Conservation (phyloP, 2,113 vertebrate genomes). For the Thryonomys swinderianus region DNA sequence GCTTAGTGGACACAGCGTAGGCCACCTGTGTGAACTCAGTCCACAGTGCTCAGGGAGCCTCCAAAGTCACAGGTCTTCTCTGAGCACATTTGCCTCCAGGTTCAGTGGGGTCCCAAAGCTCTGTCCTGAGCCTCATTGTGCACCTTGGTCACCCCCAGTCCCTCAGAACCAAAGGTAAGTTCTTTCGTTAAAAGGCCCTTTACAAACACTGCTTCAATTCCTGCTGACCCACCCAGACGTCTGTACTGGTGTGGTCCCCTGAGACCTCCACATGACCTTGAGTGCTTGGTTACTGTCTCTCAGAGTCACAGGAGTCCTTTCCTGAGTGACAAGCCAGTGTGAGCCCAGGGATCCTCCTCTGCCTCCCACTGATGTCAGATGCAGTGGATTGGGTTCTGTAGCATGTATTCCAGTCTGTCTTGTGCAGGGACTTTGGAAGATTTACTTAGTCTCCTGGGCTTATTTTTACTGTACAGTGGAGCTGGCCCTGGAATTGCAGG, state of each 20-base stretch:
- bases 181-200: background rate
- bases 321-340: background rate
- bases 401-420: background rate
- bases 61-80: background rate
- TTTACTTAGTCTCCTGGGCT: background rate
- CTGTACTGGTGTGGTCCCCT: background rate
- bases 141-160: background rate
- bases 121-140: background rate
- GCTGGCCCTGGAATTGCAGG: background rate
- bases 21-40: background rate
- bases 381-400: background rate
- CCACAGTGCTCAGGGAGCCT: background rate
- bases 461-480: constrained; percentile 8
- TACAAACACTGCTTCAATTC: background rate
- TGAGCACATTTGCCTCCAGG: background rate
- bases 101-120: background rate
- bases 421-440: background rate
- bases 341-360: background rate
- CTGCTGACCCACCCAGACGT: background rate
- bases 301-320: background rate
- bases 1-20: background rate
- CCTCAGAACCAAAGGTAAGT: background rate
- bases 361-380: background rate
- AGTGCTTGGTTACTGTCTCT: background rate
- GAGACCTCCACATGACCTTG: background rate